These are phyloP conservation scores for Eupithecia insigniata DNA, from an alignment of 2,888 invertebrate genomes.

Conservation along the genomic window DNA sequence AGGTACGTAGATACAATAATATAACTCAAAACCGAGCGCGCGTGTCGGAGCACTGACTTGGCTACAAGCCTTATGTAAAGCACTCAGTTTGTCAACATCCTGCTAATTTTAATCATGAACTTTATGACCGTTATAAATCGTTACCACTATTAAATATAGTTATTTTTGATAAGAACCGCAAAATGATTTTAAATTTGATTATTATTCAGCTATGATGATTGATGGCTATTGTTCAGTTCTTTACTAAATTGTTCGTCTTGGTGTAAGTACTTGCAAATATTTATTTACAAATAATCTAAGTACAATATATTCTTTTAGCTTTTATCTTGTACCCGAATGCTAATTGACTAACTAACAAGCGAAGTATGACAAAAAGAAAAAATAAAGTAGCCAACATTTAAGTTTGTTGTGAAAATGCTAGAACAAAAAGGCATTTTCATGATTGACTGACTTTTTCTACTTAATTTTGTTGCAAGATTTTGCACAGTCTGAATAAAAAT, in stretches of 20 bases:
- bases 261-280: not conserved
- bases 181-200: not conserved
- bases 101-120: not conserved
- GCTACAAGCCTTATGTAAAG: not conserved
- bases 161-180: not conserved
- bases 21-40: too few species aligned
- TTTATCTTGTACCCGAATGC: not conserved
- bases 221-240: not conserved
- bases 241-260: not conserved
- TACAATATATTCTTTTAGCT: not conserved
- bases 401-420: not conserved
- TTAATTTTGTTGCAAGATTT: not conserved
- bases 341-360: not conserved
- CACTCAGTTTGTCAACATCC: not conserved
- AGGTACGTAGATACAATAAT: too few species aligned
- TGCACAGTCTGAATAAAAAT: not conserved
- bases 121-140: not conserved
- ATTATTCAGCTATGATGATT: too few species aligned
- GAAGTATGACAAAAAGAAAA: not conserved
- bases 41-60: too few species aligned
- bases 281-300: not conserved
- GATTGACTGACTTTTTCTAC: not conserved
- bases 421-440: not conserved
- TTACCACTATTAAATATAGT: constrained; percentile 1
- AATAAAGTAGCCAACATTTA: not conserved